Conservation (phyloP, 2,888 invertebrate species). For the Leucophora obtusa region DNA sequence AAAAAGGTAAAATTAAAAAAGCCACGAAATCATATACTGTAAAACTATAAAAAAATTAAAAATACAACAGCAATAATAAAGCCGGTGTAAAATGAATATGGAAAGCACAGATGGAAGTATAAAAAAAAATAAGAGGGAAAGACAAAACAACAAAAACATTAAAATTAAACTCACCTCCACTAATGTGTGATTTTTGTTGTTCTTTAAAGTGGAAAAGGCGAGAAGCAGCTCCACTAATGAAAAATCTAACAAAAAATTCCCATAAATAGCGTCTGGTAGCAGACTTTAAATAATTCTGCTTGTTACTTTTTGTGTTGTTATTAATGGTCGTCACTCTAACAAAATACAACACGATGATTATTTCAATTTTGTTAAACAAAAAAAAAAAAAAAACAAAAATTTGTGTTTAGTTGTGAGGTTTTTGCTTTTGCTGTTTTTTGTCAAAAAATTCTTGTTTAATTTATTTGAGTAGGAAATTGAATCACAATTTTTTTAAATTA, state of each 20-base stretch:
- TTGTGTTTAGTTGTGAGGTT: constrained; percentile 11
- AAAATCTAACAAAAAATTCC: not conserved
- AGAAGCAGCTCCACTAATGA: not conserved
- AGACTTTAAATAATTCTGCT: constrained; percentile 28
- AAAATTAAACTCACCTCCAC: not conserved
- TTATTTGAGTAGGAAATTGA: not conserved
- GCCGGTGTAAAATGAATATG: not conserved
- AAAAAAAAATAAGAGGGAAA: not conserved
- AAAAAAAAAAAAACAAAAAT: constrained; percentile 20
- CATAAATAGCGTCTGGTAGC: constrained; percentile 7
- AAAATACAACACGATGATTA: constrained; percentile 14
- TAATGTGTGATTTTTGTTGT: constrained; percentile 1
- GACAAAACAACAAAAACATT: not conserved
- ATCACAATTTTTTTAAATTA: constrained; percentile 7
- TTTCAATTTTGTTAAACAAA: constrained; percentile 3
- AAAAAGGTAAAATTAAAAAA: too few relatives aligned
- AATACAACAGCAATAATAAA: constrained; percentile 4
- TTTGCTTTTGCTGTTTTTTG: constrained; percentile 23
- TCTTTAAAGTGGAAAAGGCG: not conserved
- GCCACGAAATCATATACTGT: too few relatives aligned
- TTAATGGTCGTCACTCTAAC: constrained; percentile 9
- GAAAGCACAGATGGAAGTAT: too few relatives aligned
- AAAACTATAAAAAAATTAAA: not conserved
- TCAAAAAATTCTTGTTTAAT: constrained; percentile 5
- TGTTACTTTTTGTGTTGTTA: constrained; percentile 18